Evolutionary conservation across 1,140 invertebrate genomes (phyloP).

Genomic region (Pseudomyrmex sp.): DNA sequence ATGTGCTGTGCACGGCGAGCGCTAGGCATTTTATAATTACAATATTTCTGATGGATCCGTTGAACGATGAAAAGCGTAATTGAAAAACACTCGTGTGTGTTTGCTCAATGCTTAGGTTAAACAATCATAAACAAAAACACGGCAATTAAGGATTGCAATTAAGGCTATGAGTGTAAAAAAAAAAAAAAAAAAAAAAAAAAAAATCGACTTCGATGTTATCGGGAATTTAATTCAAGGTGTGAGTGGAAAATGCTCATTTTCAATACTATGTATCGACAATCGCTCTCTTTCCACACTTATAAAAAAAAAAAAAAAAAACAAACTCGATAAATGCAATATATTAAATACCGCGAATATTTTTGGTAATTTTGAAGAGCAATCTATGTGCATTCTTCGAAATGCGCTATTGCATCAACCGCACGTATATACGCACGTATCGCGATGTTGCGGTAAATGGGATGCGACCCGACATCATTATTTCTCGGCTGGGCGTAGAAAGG

Average conservation of each 20-base stretch:
- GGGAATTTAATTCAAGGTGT: background rate
- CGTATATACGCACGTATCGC: background rate
- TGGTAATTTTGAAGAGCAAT: background rate
- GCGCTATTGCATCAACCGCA: background rate
- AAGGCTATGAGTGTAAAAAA: background rate
- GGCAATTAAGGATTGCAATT: background rate
- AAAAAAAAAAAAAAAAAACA: background rate
- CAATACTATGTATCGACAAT: no score
- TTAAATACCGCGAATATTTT: background rate
- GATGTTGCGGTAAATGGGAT: slow-evolving; percentile 13
- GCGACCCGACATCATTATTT: slow-evolving; percentile 45
- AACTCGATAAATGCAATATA: background rate
- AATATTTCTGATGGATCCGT: slow-evolving; percentile 1
- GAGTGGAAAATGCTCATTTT: background rate
- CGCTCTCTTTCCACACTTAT: no score
- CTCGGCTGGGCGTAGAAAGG: slow-evolving; percentile 27
- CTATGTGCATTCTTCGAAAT: background rate
- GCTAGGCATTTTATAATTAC: slow-evolving; percentile 45
- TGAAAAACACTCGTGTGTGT: background rate
- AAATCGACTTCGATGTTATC: background rate
- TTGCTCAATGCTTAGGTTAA: slow-evolving; percentile 6
- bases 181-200: no score
- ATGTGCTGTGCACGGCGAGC: background rate
- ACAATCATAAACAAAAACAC: slow-evolving; percentile 22
- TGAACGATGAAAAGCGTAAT: slow-evolving; percentile 16